Evolutionary conservation across 1,140 invertebrate species (phyloP).

Genomic region (Ips nitidus): DNA sequence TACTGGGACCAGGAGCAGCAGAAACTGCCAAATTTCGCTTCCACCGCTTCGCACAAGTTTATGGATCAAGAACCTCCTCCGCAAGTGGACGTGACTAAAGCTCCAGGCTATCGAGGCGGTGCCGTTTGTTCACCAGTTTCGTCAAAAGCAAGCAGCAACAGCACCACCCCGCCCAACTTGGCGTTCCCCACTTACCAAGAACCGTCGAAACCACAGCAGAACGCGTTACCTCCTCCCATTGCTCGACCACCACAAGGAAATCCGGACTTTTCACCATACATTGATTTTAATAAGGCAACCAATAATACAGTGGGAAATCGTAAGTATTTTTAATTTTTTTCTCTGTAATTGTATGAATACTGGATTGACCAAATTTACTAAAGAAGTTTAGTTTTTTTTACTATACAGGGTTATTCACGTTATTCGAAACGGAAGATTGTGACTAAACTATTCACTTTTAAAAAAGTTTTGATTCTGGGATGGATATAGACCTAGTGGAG

Average conservation of each 20-base stretch:
- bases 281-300: constrained; percentile 41
- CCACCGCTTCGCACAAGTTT: constrained; percentile 62
- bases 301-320: not conserved
- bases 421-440: too few relatives aligned
- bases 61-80: constrained; percentile 62
- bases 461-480: too few relatives aligned
- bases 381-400: too few relatives aligned
- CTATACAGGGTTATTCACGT: too few relatives aligned
- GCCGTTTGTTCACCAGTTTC: constrained; percentile 73
- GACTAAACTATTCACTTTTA: too few relatives aligned
- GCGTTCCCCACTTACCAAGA: constrained; percentile 38
- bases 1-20: constrained; percentile 59
- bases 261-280: constrained; percentile 36
- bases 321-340: too few relatives aligned
- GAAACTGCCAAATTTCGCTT: constrained; percentile 73
- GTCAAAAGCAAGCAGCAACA: constrained; percentile 60
- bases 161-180: constrained; percentile 54
- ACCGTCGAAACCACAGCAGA: constrained; percentile 43
- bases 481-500: too few relatives aligned
- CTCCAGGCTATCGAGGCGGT: constrained; percentile 75
- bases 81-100: constrained; percentile 75
- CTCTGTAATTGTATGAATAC: too few relatives aligned
- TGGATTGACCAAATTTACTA: too few relatives aligned
- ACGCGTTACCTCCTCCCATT: constrained; percentile 46
- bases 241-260: constrained; percentile 39